Base-by-base conservation (phyloP, 2,888 invertebrate species). In the Acanthosepion pharaonis region DNA sequence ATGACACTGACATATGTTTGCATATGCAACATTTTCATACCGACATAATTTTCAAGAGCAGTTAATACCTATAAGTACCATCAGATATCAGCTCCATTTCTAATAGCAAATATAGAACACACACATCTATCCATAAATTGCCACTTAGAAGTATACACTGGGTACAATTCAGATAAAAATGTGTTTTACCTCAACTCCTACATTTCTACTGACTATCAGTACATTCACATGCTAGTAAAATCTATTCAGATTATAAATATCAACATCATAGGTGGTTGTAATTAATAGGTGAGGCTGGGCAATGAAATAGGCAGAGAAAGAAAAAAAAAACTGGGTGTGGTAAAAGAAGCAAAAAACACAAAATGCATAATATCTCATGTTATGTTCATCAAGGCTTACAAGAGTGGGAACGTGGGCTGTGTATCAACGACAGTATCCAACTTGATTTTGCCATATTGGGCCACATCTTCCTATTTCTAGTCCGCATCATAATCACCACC, bases 221-320 rank as follows among this genome's bases (percentile, higher is more conserved):
- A 78, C 78, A 78, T 78, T 78, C 5, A 18, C 78, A 78, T n/a
- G 5, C 28, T 11, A 78, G 78, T n/a, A 78, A n/a, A 78, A 78
- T n/a, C 78, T 78, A 78, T 78, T 11, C 9, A n/a, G 28, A 78
- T 28, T 8, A 78, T 78, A 78, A 78, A 78, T 78, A 78, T 78
- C 59, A 59, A 59, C 20, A 55, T 18, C 55, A 59, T 51, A 59
- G 59, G n/a, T 78, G 78, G 78, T 78, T 59, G 78, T 11, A 78
- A 78, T 78, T 78, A 78, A 78, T n/a, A 78, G 78, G n/a, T 78
- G 78, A 78, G 78, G 28, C n/a, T n/a, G 78, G 78, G 78, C 78
- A 28, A 11, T n/a, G 28, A n/a, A 78, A 78, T 78, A n/a, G 5
- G n/a, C n/a, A 78, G n/a, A 28, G n/a, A 78, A 18, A 78, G n/a